Conservation (phyloP, 1,140 invertebrate species). For the Brachystomella parvula region DNA sequence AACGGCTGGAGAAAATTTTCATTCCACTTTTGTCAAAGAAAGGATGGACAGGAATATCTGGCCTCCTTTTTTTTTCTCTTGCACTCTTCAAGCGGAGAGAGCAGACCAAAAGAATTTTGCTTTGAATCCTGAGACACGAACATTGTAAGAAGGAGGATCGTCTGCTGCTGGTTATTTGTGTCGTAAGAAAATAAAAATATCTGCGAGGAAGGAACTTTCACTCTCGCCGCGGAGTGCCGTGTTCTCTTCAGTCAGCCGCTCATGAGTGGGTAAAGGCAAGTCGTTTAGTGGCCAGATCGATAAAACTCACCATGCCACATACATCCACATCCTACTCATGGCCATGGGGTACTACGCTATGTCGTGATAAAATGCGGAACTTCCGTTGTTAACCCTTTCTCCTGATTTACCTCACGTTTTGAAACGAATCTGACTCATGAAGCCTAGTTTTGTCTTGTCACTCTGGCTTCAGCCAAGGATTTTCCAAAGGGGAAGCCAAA, state of each 20-base stretch:
- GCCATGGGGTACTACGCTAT: neutral
- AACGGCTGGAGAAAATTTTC: too few species aligned
- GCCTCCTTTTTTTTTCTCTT: too few species aligned
- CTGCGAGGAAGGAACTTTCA: neutral
- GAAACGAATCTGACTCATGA: neutral
- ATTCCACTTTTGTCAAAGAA: too few species aligned
- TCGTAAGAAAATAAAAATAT: slow-evolving; percentile 7
- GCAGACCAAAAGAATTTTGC: too few species aligned
- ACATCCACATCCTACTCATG: neutral
- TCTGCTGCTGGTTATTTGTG: neutral
- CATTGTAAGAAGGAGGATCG: neutral
- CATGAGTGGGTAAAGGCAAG: slow-evolving; percentile 3
- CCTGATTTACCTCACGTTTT: neutral
- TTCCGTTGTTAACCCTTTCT: neutral
- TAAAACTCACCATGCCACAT: slow-evolving; percentile 7
- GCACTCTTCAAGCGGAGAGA: too few species aligned
- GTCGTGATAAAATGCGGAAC: neutral
- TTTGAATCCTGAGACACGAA: neutral
- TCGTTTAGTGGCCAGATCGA: slow-evolving; percentile 8
- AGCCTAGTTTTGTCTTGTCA: neutral
- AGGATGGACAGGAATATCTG: too few species aligned
- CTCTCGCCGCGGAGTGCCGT: neutral
- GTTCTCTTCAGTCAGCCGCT: neutral
- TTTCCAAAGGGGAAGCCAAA: too few species aligned
- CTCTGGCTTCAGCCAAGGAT: too few species aligned